Conservation (phyloP, 2,888 invertebrate species). For the Coecobrya sp. region DNA sequence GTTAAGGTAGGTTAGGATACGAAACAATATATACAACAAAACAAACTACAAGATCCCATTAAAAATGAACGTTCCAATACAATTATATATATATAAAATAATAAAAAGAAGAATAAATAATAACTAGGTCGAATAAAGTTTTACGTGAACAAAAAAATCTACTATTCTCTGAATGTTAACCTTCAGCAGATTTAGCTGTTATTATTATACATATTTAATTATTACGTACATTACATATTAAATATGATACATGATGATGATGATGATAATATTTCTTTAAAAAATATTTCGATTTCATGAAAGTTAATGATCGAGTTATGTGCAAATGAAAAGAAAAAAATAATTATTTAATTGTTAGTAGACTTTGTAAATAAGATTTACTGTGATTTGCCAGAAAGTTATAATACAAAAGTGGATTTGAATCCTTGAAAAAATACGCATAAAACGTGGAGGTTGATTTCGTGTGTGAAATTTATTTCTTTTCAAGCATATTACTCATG, state of each 20-base stretch:
- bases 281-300: conserved; percentile 63
- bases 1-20: not conserved
- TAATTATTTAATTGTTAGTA: conserved; percentile 72
- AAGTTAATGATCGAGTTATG: conserved; percentile 55
- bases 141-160: conserved; percentile 48
- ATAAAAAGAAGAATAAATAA: too few relatives aligned
- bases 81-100: not conserved
- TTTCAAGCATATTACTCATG: not conserved
- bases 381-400: conserved; percentile 80
- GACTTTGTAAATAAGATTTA: conserved; percentile 78
- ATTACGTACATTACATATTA: conserved; percentile 1
- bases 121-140: not conserved
- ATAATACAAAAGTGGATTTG: conserved; percentile 56
- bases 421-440: conserved; percentile 44
- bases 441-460: not conserved
- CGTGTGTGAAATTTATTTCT: not conserved
- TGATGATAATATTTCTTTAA: conserved; percentile 56
- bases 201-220: too few relatives aligned
- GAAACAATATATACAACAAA: conserved; percentile 22
- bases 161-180: conserved; percentile 49
- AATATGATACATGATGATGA: conserved; percentile 11
- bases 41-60: not conserved
- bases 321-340: conserved; percentile 45
- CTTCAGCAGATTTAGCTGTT: conserved; percentile 49
- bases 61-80: conserved; percentile 48